phyloP scores from a whole-genome alignment of 35 echinoderm and acorn worm species.

The Eucidaris tribuloides region DNA sequence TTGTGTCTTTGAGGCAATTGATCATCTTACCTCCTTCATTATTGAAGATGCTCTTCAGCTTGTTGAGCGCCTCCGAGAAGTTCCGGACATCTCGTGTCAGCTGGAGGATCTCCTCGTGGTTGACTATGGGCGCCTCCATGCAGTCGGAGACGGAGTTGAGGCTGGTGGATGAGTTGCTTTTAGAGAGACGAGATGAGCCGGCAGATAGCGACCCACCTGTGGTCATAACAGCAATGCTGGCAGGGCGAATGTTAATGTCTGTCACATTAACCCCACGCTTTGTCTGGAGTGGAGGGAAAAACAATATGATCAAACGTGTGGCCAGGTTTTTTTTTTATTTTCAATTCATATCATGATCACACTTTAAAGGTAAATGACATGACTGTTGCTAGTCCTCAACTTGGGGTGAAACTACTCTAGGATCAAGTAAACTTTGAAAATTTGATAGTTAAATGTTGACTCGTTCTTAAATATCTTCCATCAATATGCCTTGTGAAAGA shows the following conservation, averaged over 20 bases:
- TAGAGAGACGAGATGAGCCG: constrained; percentile 61
- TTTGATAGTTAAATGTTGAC: too few species aligned
- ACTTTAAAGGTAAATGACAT: too few species aligned
- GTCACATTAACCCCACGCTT: not conserved
- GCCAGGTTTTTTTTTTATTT: too few species aligned
- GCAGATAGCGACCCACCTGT: constrained; percentile 37
- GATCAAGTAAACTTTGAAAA: too few species aligned
- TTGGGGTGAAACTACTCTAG: too few species aligned
- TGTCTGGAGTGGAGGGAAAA: not conserved
- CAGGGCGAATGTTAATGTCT: constrained; percentile 23
- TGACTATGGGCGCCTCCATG: constrained; percentile 78
- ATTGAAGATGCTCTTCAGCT: constrained; percentile 61
- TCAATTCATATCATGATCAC: too few species aligned
- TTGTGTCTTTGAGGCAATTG: too few species aligned
- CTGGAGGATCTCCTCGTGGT: constrained; percentile 93
- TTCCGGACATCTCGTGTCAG: constrained; percentile 79
- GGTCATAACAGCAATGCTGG: constrained; percentile 53
- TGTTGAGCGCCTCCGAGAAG: constrained; percentile 79
- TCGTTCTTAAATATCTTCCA: too few species aligned
- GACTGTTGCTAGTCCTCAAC: too few species aligned
- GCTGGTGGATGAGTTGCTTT: constrained; percentile 90
- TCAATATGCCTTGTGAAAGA: too few species aligned
- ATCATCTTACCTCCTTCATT: constrained; percentile 56
- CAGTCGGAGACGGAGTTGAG: constrained; percentile 83
- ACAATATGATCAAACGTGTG: too few species aligned